These are phyloP conservation scores for Gerris lacustris DNA, from an alignment of 2,888 invertebrate genomes.

Conservation along the genomic window DNA sequence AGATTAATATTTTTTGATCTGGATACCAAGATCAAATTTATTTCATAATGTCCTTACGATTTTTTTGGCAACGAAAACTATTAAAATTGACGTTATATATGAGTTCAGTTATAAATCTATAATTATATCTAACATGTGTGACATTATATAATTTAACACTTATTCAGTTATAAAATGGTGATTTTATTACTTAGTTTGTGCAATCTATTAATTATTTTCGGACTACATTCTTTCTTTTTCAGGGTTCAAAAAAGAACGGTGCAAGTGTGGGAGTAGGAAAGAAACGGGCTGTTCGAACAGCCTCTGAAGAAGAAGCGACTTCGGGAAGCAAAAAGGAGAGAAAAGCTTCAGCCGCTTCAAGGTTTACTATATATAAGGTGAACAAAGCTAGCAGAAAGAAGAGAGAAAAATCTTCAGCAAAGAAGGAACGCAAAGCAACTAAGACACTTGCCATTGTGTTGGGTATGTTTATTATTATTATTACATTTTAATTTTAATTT, in stretches of 20 bases:
- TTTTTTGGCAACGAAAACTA: no score
- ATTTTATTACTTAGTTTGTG: no score
- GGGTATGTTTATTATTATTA: slow-evolving; percentile 56
- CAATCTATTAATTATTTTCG: no score
- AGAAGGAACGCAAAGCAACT: slow-evolving; percentile 93
- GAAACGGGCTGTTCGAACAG: slow-evolving; percentile 29
- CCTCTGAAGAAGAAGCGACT: slow-evolving; percentile 30
- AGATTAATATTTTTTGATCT: no score
- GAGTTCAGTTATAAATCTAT: no score
- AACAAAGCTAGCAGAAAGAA: slow-evolving; percentile 92
- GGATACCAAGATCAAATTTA: no score
- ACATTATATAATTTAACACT: no score
- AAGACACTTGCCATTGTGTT: slow-evolving; percentile 97
- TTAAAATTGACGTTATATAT: no score
- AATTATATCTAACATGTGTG: no score
- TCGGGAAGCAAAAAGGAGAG: slow-evolving; percentile 54
- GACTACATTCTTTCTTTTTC: not conserved
- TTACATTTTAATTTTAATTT: no score
- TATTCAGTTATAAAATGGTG: no score
- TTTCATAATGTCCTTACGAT: no score
- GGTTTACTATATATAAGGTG: slow-evolving; percentile 84
- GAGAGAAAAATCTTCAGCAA: slow-evolving; percentile 82
- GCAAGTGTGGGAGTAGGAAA: slow-evolving; percentile 2
- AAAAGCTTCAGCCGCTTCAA: slow-evolving; percentile 51
- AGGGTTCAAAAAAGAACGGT: slow-evolving; percentile 7